Evolutionary conservation across 1,140 invertebrate genomes (phyloP).

Genomic region (Aphidius ervi): DNA sequence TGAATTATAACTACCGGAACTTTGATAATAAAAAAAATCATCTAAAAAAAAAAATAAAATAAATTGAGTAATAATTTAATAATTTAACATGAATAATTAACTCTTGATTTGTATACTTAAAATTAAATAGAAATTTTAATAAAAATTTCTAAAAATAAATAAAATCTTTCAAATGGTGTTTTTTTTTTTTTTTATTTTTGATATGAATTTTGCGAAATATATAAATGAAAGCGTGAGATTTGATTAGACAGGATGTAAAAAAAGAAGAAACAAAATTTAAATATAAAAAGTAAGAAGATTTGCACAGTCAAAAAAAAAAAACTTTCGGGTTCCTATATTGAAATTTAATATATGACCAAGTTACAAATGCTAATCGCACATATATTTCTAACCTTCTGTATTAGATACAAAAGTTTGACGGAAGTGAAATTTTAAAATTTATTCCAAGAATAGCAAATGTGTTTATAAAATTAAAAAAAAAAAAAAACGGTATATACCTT

Average conservation of each 20-base stretch:
- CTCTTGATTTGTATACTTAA: too few relatives aligned
- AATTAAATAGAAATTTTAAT: too few relatives aligned
- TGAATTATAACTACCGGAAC: too few relatives aligned
- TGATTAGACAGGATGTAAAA: neutral
- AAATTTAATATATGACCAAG: neutral
- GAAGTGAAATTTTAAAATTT: constrained; percentile 18
- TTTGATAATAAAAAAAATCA: too few relatives aligned
- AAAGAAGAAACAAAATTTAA: neutral
- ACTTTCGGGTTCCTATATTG: constrained; percentile 12
- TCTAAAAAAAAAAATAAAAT: too few relatives aligned
- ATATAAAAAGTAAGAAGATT: constrained; percentile 8
- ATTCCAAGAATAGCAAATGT: constrained; percentile 9
- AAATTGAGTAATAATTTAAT: too few relatives aligned
- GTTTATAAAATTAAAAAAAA: neutral
- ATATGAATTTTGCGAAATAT: neutral
- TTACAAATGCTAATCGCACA: too few relatives aligned
- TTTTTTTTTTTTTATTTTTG: neutral
- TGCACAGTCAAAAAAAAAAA: constrained; percentile 11
- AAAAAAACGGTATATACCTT: too few relatives aligned
- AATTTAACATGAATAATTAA: too few relatives aligned
- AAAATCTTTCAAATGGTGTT: too few relatives aligned
- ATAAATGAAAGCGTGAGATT: neutral
- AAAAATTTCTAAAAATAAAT: too few relatives aligned
- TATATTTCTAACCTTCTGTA: neutral
- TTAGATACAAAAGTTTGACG: constrained; percentile 8